These are phyloP conservation scores for Ceratosolen fusciceps DNA, from an alignment of 1,140 invertebrate species.

Conservation along the genomic window DNA sequence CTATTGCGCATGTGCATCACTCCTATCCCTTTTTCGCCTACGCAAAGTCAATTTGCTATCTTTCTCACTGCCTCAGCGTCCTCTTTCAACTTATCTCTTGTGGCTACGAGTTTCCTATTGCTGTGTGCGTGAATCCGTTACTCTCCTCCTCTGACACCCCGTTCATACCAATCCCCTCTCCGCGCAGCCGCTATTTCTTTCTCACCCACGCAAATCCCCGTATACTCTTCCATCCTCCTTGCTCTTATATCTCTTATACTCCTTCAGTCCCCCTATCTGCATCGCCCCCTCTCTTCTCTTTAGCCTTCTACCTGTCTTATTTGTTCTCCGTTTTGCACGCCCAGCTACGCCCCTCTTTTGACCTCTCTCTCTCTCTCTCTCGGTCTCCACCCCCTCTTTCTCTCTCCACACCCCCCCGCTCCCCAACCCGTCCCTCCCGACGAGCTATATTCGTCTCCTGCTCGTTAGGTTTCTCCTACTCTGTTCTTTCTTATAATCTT, in stretches of 20 bases:
- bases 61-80: background rate
- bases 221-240: background rate
- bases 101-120: background rate
- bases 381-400: background rate
- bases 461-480: background rate
- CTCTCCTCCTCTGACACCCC: background rate
- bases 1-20: conserved; percentile 34
- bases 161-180: background rate
- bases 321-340: conserved; percentile 28
- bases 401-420: no score
- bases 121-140: conserved; percentile 10
- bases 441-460: background rate
- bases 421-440: no score
- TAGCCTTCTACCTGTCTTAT: conserved; percentile 5
- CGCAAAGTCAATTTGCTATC: background rate
- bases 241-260: conserved; percentile 8
- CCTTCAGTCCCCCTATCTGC: conserved; percentile 30
- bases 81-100: conserved; percentile 1
- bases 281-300: conserved; percentile 37
- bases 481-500: background rate
- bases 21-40: conserved; percentile 7
- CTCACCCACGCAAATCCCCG: background rate
- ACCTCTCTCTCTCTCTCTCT: conserved; percentile 21
- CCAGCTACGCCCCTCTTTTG: conserved; percentile 26
- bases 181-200: background rate